Conservation (phyloP, 2,797 vertebrate species). For the Bovichtus diacanthus region DNA sequence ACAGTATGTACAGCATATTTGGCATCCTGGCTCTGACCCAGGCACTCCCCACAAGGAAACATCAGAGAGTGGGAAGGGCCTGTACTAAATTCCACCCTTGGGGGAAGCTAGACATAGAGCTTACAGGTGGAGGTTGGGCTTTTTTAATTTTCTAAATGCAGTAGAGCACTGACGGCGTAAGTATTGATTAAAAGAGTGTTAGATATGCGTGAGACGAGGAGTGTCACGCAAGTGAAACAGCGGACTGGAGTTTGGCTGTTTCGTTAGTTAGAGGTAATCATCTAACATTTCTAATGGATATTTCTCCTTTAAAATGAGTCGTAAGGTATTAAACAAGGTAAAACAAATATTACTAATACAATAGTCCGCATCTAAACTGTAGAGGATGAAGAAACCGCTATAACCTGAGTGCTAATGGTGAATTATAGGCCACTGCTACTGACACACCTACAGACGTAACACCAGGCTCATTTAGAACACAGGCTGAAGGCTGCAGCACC, state of each 20-base stretch:
- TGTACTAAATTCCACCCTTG: background rate
- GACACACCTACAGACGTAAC: constrained; percentile 55
- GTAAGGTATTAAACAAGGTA: background rate
- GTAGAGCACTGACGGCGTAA: background rate
- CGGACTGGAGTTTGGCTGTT: background rate
- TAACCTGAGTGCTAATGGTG: constrained; percentile 13
- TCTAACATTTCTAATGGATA: background rate
- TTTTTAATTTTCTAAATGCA: too few species aligned
- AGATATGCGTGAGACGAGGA: too few species aligned
- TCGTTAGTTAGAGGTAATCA: background rate
- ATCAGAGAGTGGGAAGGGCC: background rate
- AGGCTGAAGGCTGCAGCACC: constrained; percentile 25
- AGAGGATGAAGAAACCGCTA: background rate
- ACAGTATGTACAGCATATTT: background rate
- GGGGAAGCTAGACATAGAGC: too few species aligned
- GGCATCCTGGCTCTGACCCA: background rate
- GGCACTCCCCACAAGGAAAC: background rate
- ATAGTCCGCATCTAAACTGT: background rate
- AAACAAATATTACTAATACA: background rate
- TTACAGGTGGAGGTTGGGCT: background rate
- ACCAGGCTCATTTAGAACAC: constrained; percentile 36
- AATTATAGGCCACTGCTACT: constrained; percentile 34
- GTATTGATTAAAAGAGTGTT: background rate
- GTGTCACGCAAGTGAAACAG: background rate
- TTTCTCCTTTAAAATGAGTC: background rate